Base-by-base conservation (phyloP, 2,113 vertebrate species). In the Phalacrocorax pelagicus region DNA sequence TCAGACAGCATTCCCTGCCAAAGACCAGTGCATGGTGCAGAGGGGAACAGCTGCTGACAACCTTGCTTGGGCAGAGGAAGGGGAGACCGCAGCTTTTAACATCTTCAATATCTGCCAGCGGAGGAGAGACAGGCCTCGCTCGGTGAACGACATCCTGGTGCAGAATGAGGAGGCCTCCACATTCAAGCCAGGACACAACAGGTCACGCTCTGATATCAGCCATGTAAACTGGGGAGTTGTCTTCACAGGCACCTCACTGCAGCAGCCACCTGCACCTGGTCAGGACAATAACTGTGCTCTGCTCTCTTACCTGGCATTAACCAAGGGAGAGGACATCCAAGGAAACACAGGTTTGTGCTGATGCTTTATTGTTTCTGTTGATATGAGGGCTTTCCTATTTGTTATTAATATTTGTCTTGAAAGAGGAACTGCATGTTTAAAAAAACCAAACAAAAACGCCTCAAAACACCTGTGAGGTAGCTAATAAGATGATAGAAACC, bases 131-230 rank as follows among this genome's bases (percentile, higher is more conserved):
- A 97, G 99, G 40, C 99, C 99, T 8, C 98, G 98, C 26, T 99
- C 99, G 5, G 99, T 99, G 93, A 99, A 99, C 2, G 99, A 99
- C 97, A 97, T 99, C 94, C 93, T 99, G 14, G 98, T 97, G 34
- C 98, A 99, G 29, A 95, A 81, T 78, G 99, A 99, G 83, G 99
- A 99, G 49, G 80, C 81, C 91, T 98, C 38, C 30, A 87, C 97
- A 14, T 99, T 99, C 95, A 99, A 99, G 96, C 99, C 98, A 52
- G 99, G 99, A 24, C 99, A 99, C 96, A 98, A 98, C 95, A 98
- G 99, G 21, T 99, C 99, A 9, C 98, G 98, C 67, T 99, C 99
- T 0, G 99, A 99, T 40, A 79, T 98, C 72, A 98, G 96, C 89
- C 98, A 97, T 3, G 94, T 98, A 9, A 98, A 98, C 81, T 98